Base-by-base conservation (phyloP, 2,888 invertebrate genomes). In the Ornithoptera priamus region DNA sequence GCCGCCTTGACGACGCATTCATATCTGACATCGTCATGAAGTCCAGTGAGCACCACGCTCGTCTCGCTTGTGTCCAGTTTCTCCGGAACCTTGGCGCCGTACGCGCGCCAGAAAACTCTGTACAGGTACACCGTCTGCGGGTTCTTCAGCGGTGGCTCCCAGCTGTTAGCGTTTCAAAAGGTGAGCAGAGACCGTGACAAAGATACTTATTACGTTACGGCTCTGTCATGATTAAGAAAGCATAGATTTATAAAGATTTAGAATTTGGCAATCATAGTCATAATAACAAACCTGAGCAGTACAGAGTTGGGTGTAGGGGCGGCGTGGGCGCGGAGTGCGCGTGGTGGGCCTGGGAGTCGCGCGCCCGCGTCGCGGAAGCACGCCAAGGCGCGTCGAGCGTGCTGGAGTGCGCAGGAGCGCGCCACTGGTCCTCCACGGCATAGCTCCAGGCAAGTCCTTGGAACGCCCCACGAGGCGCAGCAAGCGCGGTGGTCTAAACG, bases 1-100 rank as follows among this genome's bases (percentile, higher is more conserved):
- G 96, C 96, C 36, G 97, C 96, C 85, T 97, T 97, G 0, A 97
- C 95, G 2, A 96, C 96, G 75, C 96, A 94, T 84, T 97, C 97
- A 83, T 97, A 97, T 1, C 94, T 93, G 62, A 94, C 93, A 75
- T 96, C 96, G 73, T 96, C 95, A 79, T 95, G 94, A 36, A 97
- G 90, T 0, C 95, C 95, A n/a, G 93, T 93, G 65, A 97, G 94
- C 73, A 93, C 94, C 64, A 96, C 93, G 80, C 94, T 95, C 60
- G 95, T 96, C 76, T 94, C 94, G 75, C 95, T 94, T 17, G 96
- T 96, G 88, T 97, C 97, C 74, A 94, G 93, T 87, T 93, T 96
- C 93, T 90, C 94, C 72, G 86, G 95, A 79, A 87, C 93, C 80
- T 91, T 93, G 78, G 88, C 93, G 62, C 96, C 95, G 67, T 94